Evolutionary conservation across 2,888 invertebrate species (phyloP), one percentile per base, ranked within the genome.

Genomic region (Calameuta filiformis): DNA sequence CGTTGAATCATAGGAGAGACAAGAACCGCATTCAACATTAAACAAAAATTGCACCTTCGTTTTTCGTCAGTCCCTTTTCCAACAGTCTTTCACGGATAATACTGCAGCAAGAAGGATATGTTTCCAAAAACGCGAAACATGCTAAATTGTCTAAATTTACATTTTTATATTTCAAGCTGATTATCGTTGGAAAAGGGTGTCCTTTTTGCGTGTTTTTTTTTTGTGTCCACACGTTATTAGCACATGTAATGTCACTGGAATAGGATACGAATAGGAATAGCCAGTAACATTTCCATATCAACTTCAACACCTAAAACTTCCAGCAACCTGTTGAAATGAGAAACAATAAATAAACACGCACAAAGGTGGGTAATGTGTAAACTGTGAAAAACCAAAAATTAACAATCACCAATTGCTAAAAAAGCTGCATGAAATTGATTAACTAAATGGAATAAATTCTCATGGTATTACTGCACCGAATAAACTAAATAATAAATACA

Each of bases 11-110:
- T 76, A 78, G 79, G 35, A 31, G n/a, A 77, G 77, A 40, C 37
- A 33, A 35, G 56, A 75, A 77, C 23, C 12, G 71, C 79, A 73
- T 68, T 81, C 73, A 78, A 82, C 82, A 77, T 80, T 75, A 79
- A 80, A 79, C 77, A 83, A 81, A 82, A 77, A 23, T 56, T 56
- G 56, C 56, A 56, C 56, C 56, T 23, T 56, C 23, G 9, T 56
- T 9, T 23, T 56, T 56, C 56, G 56, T 56, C 23, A 56, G 23
- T 56, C 56, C 15, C 56, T 56, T 56, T 56, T 56, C 56, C 23
- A 56, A 56, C 56, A 56, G 23, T 23, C 9, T 23, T 56, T 56
- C 56, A 23, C 23, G 6, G 1, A 23, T 23, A 56, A 56, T 56
- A 56, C 23, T 23, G 23, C 2, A 23, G 56, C 56, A 56, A 56